phyloP scores from a whole-genome alignment of 2,797 vertebrate genomes.

The Anniella stebbinsi region DNA sequence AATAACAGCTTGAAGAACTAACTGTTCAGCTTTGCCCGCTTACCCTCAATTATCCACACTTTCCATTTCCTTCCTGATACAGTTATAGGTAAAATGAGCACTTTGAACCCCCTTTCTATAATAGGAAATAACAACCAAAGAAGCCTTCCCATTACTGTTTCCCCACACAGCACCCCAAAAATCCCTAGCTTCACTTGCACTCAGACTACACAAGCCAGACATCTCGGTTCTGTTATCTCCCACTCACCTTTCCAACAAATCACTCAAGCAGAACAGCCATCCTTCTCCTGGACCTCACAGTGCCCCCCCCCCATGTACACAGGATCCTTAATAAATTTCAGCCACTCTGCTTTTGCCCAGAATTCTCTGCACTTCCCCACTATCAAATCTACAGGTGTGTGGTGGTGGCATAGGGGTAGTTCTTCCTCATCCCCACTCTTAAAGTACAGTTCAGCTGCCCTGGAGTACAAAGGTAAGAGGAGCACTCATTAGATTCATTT shows the following conservation, averaged over 20 bases:
- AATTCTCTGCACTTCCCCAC: neutral
- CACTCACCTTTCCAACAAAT: neutral
- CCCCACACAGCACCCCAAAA: neutral
- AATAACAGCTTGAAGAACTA: neutral
- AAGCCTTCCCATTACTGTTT: neutral
- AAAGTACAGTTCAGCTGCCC: neutral
- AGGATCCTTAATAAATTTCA: too few relatives aligned
- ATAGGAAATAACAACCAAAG: neutral
- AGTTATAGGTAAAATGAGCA: neutral
- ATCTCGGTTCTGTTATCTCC: neutral
- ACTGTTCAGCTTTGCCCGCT: neutral
- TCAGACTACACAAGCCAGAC: too few relatives aligned
- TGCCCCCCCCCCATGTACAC: too few relatives aligned
- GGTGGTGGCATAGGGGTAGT: neutral
- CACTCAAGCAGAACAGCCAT: neutral
- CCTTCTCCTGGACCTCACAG: neutral
- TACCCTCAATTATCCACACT: neutral
- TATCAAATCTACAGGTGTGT: too few relatives aligned
- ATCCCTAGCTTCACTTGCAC: too few relatives aligned
- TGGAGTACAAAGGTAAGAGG: neutral
- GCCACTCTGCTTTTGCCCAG: neutral
- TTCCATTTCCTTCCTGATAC: neutral
- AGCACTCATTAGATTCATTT: too few relatives aligned
- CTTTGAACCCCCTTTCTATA: neutral
- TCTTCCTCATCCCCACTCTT: too few relatives aligned